Percentiles rank a stretch among this genome's conserved stretches.
These are phyloP conservation scores for Eristalinus aeneus DNA, from an alignment of 2,888 invertebrate genomes.

Conservation along the genomic window DNA sequence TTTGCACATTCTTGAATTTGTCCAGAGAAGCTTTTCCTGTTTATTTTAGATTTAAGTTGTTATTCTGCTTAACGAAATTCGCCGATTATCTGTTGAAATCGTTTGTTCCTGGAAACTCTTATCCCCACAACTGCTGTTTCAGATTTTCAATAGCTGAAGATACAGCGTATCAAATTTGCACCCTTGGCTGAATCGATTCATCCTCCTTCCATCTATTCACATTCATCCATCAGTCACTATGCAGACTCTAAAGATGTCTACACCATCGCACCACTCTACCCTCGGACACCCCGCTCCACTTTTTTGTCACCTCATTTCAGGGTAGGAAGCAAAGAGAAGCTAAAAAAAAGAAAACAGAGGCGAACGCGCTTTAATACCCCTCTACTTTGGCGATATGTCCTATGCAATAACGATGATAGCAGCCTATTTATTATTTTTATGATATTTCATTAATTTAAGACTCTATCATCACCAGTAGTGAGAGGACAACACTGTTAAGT, in stretches of 20 bases:
- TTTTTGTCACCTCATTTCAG: constrained; percentile 9
- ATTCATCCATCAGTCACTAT: constrained; percentile 37
- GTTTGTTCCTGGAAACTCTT: neutral
- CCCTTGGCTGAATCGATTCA: constrained; percentile 13
- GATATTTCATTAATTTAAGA: constrained; percentile 73
- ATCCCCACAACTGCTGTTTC: neutral
- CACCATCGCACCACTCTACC: constrained; percentile 15
- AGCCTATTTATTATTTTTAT: constrained; percentile 73
- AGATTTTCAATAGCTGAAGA: neutral
- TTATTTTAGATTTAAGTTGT: neutral
- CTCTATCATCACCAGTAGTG: constrained; percentile 57
- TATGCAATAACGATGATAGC: constrained; percentile 72
- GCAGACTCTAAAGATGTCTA: constrained; percentile 24
- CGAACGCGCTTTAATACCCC: constrained; percentile 38
- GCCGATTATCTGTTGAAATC: neutral
- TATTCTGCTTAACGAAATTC: neutral
- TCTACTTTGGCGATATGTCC: constrained; percentile 58
- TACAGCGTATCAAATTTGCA: neutral
- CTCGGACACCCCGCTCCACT: neutral
- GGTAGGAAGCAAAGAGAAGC: constrained; percentile 13
- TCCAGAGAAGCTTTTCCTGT: neutral
- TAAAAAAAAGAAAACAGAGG: constrained; percentile 3
- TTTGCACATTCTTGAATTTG: too few species aligned
- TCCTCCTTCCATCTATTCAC: constrained; percentile 15
- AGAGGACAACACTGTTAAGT: constrained; percentile 33